phyloP scores from a whole-genome alignment of 2,888 invertebrate species.

The Barypeithes pellucidus region DNA sequence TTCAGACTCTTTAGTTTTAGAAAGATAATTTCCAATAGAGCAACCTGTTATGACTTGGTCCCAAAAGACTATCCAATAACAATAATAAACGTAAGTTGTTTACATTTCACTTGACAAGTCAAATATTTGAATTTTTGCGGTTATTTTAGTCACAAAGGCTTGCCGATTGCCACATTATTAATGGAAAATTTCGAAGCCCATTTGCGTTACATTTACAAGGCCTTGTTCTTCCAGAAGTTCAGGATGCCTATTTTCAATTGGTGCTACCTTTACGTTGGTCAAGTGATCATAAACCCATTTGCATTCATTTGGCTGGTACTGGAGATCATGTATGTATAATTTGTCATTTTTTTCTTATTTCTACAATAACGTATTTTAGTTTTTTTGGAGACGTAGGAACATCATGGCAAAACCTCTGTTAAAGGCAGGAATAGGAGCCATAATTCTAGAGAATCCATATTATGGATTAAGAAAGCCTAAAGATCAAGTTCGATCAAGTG shows the following conservation, averaged over 20 bases:
- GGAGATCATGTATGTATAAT: constrained; percentile 90
- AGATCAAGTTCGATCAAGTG: constrained; percentile 89
- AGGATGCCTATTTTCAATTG: constrained; percentile 89
- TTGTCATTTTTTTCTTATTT: constrained; percentile 31
- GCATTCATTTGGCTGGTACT: constrained; percentile 96
- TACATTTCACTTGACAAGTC: background rate
- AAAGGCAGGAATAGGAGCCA: constrained; percentile 93
- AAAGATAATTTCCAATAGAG: constrained; percentile 88
- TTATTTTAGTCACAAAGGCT: constrained; percentile 79
- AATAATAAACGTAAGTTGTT: constrained; percentile 83
- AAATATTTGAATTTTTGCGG: constrained; percentile 19
- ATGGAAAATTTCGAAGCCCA: constrained; percentile 92
- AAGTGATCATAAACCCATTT: constrained; percentile 83
- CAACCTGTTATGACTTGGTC: constrained; percentile 86
- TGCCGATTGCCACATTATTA: constrained; percentile 82
- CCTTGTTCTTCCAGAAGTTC: constrained; percentile 87
- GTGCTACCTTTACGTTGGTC: constrained; percentile 88
- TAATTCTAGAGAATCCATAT: constrained; percentile 97
- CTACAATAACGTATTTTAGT: constrained; percentile 73
- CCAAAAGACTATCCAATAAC: constrained; percentile 88
- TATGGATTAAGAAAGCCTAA: constrained; percentile 92
- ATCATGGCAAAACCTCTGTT: constrained; percentile 93
- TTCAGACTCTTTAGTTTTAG: constrained; percentile 92
- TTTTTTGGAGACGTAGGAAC: constrained; percentile 91
- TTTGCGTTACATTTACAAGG: constrained; percentile 88